Evolutionary conservation across 2,113 vertebrate species (phyloP).

Genomic region (Atlantisia rogersi): DNA sequence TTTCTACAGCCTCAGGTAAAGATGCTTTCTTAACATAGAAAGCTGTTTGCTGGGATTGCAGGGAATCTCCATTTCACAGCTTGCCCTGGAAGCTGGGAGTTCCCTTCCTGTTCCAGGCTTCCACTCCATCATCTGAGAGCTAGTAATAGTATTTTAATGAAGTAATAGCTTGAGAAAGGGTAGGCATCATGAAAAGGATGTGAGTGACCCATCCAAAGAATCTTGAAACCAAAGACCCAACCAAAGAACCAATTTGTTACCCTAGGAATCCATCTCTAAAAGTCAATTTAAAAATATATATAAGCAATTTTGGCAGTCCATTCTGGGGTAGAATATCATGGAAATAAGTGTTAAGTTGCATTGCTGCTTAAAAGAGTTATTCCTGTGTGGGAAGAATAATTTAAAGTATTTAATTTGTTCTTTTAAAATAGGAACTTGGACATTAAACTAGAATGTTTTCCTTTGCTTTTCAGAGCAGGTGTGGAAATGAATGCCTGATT

Average conservation of each 20-base stretch:
- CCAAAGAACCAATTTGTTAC: neutral
- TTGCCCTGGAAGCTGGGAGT: neutral
- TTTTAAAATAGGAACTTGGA: neutral
- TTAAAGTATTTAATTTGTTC: neutral
- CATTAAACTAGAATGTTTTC: neutral
- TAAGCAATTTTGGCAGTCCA: neutral
- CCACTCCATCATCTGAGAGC: neutral
- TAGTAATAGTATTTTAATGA: neutral
- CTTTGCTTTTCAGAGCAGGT: neutral
- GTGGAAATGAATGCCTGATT: neutral
- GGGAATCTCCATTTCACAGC: neutral
- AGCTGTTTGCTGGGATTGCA: neutral
- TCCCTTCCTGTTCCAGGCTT: neutral
- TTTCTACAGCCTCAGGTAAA: neutral
- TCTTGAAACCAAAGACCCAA: neutral
- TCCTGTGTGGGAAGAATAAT: neutral
- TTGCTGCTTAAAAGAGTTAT: neutral
- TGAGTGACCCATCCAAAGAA: neutral
- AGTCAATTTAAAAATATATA: fast-evolving
- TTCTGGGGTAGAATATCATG: neutral
- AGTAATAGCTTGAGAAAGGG: neutral
- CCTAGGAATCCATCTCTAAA: neutral
- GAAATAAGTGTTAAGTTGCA: neutral
- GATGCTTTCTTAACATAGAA: neutral
- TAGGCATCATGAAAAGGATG: neutral